Evolutionary conservation across 1,140 invertebrate species (phyloP).

Genomic region (Lordiphosa mommai): DNA sequence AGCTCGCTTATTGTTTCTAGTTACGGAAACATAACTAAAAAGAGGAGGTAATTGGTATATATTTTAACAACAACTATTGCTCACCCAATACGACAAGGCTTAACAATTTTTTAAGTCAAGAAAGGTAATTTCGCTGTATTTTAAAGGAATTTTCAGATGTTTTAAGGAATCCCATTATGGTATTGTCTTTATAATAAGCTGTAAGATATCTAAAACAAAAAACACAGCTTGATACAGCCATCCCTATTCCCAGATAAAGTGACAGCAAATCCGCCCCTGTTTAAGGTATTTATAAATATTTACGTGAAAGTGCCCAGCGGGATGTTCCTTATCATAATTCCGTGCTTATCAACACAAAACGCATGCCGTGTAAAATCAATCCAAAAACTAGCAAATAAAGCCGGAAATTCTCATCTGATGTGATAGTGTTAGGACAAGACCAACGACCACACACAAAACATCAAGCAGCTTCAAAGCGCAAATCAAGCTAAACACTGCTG

Average conservation of each 20-base stretch:
- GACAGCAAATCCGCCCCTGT: slow-evolving; percentile 1
- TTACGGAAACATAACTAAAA: too few species aligned
- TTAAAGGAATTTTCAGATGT: too few species aligned
- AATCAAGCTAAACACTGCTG: slow-evolving; percentile 54
- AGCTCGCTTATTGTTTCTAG: too few species aligned
- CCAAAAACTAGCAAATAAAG: slow-evolving; percentile 10
- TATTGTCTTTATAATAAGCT: too few species aligned
- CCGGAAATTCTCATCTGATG: slow-evolving; percentile 31
- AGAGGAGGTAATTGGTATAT: too few species aligned
- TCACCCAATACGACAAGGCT: too few species aligned
- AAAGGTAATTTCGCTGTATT: too few species aligned
- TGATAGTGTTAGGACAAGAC: slow-evolving; percentile 8
- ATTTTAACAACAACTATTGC: too few species aligned
- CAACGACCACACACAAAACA: slow-evolving; percentile 21
- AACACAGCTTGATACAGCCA: neutral
- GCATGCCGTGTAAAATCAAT: slow-evolving; percentile 10
- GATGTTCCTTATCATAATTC: slow-evolving; percentile 21
- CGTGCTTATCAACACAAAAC: slow-evolving; percentile 14
- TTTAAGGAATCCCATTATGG: too few species aligned
- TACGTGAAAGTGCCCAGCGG: slow-evolving; percentile 15
- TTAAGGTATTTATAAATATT: neutral
- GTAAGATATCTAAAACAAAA: too few species aligned
- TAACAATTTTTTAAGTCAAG: too few species aligned
- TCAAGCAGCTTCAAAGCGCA: slow-evolving; percentile 55
- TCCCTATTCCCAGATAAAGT: neutral